Conservation (phyloP, 2,888 invertebrate genomes). For the Morpho achilles region DNA sequence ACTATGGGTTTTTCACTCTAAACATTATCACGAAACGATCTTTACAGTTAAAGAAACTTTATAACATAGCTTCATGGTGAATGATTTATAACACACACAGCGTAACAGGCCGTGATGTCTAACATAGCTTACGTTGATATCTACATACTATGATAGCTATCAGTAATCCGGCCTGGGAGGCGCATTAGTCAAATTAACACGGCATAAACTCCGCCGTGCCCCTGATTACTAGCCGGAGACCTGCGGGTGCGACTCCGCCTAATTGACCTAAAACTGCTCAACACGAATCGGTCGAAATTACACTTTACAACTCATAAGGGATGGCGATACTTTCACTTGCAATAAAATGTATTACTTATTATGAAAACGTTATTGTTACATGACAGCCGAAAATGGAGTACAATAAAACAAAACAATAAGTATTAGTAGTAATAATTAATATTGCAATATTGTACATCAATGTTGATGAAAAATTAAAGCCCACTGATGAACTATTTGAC, state of each 20-base stretch:
- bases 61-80: not conserved
- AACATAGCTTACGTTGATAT: not conserved
- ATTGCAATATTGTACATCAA: too few species aligned
- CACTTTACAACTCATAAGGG: slow-evolving; percentile 59
- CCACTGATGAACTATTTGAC: too few species aligned
- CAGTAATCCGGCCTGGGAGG: slow-evolving; percentile 50
- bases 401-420: too few species aligned
- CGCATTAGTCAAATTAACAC: slow-evolving; percentile 80
- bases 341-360: too few species aligned
- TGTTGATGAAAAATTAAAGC: too few species aligned
- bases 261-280: slow-evolving; percentile 79
- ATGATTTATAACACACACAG: slow-evolving; percentile 1
- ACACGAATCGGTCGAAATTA: slow-evolving; percentile 75
- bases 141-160: slow-evolving; percentile 12
- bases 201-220: slow-evolving; percentile 73
- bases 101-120: not conserved
- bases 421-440: too few species aligned
- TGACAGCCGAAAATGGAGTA: too few species aligned
- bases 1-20: too few species aligned
- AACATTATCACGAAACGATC: too few species aligned
- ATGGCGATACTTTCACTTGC: slow-evolving; percentile 34
- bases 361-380: too few species aligned
- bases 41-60: too few species aligned
- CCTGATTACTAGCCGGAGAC: slow-evolving; percentile 64
- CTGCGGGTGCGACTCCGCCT: slow-evolving; percentile 71